These are phyloP conservation scores for Acanthacorydalis orientalis DNA, from an alignment of 2,888 invertebrate species.

Conservation along the genomic window DNA sequence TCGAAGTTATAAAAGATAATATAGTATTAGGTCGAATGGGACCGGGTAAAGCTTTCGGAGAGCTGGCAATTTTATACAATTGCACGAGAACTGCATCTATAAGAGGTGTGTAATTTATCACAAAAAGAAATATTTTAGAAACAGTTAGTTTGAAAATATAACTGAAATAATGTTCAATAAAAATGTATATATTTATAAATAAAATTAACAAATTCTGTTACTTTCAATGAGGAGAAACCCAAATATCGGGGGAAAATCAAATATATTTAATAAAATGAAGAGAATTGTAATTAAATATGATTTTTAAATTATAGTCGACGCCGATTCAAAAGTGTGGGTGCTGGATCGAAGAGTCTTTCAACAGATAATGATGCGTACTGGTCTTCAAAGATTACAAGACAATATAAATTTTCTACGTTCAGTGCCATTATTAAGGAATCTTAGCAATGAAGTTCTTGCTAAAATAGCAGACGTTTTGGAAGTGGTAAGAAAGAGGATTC, in stretches of 20 bases:
- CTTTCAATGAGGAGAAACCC: too few species aligned
- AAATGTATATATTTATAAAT: neutral
- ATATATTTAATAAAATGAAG: neutral
- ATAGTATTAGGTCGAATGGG: slow-evolving; percentile 44
- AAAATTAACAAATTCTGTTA: too few species aligned
- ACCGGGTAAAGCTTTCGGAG: slow-evolving; percentile 49
- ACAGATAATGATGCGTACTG: slow-evolving; percentile 53
- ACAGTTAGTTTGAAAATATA: neutral
- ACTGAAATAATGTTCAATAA: neutral
- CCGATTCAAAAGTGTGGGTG: slow-evolving; percentile 47
- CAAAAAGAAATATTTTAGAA: neutral
- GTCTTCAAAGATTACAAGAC: slow-evolving; percentile 45
- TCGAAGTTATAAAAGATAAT: slow-evolving; percentile 48
- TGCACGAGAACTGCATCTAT: slow-evolving; percentile 53
- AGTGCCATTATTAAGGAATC: slow-evolving; percentile 39
- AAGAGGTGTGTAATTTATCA: slow-evolving; percentile 25
- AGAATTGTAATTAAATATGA: neutral
- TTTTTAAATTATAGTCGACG: slow-evolving; percentile 30
- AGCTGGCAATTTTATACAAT: slow-evolving; percentile 58
- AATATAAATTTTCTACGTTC: slow-evolving; percentile 47
- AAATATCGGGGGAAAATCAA: too few species aligned
- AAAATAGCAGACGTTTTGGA: slow-evolving; percentile 55
- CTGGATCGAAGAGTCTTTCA: slow-evolving; percentile 51
- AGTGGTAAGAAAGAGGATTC: slow-evolving; percentile 32
- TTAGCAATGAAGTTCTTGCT: slow-evolving; percentile 37